A percentile compares a stretch with the other conserved stretches of the same genome.
Evolutionary conservation across 2,797 vertebrate genomes (phyloP).

Genomic region (Neopelma chrysocephalum): DNA sequence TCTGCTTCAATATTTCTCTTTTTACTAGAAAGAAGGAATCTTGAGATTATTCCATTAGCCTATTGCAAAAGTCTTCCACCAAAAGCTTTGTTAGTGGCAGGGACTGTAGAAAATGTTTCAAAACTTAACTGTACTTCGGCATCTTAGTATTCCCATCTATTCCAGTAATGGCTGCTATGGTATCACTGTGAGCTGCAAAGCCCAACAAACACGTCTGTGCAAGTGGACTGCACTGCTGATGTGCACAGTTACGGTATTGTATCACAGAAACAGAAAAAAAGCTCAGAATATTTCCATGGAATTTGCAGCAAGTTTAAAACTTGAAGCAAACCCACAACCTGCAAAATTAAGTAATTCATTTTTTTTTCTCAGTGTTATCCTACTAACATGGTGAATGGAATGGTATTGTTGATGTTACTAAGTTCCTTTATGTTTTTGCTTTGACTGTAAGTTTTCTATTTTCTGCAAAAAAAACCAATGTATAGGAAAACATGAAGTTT

Average conservation of each 20-base stretch:
- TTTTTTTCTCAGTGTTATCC: not conserved
- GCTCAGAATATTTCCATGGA: not conserved
- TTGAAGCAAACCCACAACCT: not conserved
- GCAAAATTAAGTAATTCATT: not conserved
- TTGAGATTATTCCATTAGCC: not conserved
- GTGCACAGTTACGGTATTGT: not conserved
- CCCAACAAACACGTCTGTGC: not conserved
- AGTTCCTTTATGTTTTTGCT: not conserved
- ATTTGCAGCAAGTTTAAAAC: not conserved
- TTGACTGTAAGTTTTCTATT: not conserved
- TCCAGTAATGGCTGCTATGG: not conserved
- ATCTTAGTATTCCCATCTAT: not conserved
- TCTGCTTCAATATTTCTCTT: not conserved
- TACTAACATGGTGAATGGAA: not conserved
- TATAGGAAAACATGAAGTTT: not conserved
- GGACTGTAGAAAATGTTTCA: not conserved
- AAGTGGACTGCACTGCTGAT: not conserved
- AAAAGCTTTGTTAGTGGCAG: not conserved
- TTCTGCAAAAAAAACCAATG: not conserved
- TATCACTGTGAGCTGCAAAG: not conserved
- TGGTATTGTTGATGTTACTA: not conserved
- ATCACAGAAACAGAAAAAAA: not conserved
- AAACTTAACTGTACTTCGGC: not conserved
- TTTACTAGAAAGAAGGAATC: not conserved
- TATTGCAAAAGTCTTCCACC: not conserved